A percentile compares a stretch with the other conserved stretches of the same genome.
phyloP scores from a whole-genome alignment of 2,797 vertebrate genomes.

The Cuniculus paca region DNA sequence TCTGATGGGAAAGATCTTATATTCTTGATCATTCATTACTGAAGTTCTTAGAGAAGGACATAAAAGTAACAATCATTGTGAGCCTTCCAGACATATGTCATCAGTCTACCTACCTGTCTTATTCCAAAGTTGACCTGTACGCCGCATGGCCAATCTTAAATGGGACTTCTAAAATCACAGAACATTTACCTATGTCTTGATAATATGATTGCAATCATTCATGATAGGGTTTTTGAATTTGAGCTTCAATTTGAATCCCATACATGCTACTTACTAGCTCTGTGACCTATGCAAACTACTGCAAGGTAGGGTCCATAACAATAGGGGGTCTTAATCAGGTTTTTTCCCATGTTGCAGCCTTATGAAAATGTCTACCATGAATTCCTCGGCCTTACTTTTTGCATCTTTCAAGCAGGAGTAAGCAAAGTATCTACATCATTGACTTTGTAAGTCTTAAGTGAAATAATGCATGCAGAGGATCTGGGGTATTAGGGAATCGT shows the following conservation, averaged over 20 bases:
- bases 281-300: background rate
- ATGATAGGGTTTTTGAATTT: background rate
- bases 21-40: background rate
- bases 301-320: background rate
- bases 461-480: slow-evolving; percentile 1
- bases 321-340: background rate
- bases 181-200: background rate
- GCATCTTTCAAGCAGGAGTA: slow-evolving; percentile 13
- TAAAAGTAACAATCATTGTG: background rate
- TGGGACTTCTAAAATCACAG: background rate
- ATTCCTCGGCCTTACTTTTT: background rate
- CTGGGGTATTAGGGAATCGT: background rate
- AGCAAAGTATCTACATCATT: background rate
- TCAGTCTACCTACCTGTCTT: background rate
- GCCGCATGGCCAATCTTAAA: background rate
- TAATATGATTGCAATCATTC: background rate
- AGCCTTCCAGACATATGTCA: background rate
- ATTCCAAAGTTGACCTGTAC: background rate
- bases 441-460: background rate
- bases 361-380: background rate
- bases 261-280: background rate
- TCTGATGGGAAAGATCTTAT: background rate
- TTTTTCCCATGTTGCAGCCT: background rate
- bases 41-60: background rate
- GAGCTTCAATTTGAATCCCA: background rate